Evolutionary conservation across 2,888 invertebrate species (phyloP).

Genomic region (Suillia variegata): DNA sequence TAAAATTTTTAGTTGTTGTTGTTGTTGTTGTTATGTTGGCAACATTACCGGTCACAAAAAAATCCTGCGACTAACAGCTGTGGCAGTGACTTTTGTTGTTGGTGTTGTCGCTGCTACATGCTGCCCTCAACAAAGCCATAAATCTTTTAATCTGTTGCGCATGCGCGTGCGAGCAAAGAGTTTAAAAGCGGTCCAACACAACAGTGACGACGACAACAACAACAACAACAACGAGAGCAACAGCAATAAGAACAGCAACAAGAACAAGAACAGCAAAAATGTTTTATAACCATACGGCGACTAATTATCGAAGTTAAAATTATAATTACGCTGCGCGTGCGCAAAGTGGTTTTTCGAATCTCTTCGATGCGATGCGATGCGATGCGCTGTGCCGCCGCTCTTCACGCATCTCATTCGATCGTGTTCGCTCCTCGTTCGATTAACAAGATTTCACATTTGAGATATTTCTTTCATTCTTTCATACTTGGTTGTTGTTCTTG

Average conservation of each 20-base stretch:
- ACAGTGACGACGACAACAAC: constrained; percentile 7
- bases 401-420: constrained; percentile 24
- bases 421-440: constrained; percentile 21
- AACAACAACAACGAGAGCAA: too few relatives aligned
- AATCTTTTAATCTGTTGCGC: constrained; percentile 27
- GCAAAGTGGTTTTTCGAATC: neutral
- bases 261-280: constrained; percentile 32
- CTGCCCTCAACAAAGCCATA: constrained; percentile 30
- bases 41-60: too few relatives aligned
- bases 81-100: constrained; percentile 13
- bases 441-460: constrained; percentile 25
- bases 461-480: constrained; percentile 3
- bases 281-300: constrained; percentile 54
- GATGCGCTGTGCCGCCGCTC: constrained; percentile 6
- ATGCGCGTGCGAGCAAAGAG: neutral
- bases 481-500: constrained; percentile 1
- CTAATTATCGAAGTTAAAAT: constrained; percentile 57
- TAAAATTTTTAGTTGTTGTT: too few relatives aligned
- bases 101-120: constrained; percentile 18
- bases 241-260: too few relatives aligned
- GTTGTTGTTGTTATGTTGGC: too few relatives aligned
- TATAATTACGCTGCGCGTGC: constrained; percentile 38
- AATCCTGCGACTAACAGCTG: neutral
- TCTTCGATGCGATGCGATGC: too few relatives aligned
- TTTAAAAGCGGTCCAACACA: neutral